Percentiles rank a stretch among this genome's conserved stretches.
phyloP scores from a whole-genome alignment of 2,888 invertebrate species.

The Ceriagrion tenellum region DNA sequence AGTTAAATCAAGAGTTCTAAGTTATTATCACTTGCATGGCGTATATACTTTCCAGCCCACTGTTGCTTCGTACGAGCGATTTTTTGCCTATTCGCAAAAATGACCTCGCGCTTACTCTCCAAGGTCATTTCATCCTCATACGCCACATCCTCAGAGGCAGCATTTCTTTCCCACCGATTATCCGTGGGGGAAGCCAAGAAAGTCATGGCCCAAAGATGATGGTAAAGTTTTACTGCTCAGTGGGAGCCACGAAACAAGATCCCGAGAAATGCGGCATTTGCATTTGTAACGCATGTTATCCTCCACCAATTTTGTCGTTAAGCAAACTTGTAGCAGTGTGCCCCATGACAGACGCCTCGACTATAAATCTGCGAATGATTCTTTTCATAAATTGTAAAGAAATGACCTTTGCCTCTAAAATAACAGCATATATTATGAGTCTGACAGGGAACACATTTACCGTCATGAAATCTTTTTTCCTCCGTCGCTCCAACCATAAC shows the following conservation, averaged over 20 bases:
- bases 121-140: background rate
- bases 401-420: background rate
- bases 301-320: slow-evolving; percentile 20
- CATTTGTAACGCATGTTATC: slow-evolving; percentile 28
- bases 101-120: background rate
- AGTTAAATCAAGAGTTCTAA: no score
- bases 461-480: background rate
- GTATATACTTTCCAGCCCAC: background rate
- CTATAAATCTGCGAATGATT: background rate
- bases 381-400: slow-evolving; percentile 20
- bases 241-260: slow-evolving; percentile 24
- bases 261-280: slow-evolving; percentile 21
- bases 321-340: background rate
- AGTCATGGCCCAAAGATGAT: background rate
- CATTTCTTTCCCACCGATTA: background rate
- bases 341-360: background rate
- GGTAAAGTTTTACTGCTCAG: slow-evolving; percentile 26
- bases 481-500: background rate
- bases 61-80: background rate
- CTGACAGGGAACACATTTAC: background rate
- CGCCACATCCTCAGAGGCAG: background rate
- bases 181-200: background rate
- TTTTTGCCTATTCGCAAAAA: background rate
- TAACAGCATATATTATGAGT: background rate
- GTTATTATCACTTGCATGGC: background rate